A percentile compares a stretch with the other conserved stretches of the same genome.
phyloP scores from a whole-genome alignment of 1,140 invertebrate genomes.

The Hypsibius dujardini region DNA sequence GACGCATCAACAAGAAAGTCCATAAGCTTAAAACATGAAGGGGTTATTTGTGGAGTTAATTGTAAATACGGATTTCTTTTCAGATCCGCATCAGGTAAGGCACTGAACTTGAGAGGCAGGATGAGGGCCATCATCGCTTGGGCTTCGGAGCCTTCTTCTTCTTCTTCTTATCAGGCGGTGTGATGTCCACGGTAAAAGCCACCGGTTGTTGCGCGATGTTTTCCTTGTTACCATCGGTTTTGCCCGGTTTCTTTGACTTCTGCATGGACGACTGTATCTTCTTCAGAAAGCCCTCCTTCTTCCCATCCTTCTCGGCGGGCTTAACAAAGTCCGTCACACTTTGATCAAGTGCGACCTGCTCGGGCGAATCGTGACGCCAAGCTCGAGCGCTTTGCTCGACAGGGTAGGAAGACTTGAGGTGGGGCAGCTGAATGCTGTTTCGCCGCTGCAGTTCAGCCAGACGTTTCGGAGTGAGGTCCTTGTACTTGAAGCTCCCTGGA shows the following conservation, averaged over 20 bases:
- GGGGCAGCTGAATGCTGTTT: neutral
- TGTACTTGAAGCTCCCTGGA: neutral
- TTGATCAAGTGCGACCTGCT: too few species aligned
- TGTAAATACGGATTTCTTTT: too few species aligned
- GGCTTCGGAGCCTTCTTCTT: too few species aligned
- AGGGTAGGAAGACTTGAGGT: slow-evolving; percentile 5
- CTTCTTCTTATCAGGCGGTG: neutral
- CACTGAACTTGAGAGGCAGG: too few species aligned
- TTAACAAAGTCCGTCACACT: neutral
- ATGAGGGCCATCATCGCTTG: too few species aligned
- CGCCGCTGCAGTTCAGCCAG: neutral
- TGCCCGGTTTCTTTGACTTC: neutral
- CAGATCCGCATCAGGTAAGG: too few species aligned
- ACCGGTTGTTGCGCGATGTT: neutral
- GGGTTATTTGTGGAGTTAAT: too few species aligned
- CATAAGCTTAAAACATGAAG: too few species aligned
- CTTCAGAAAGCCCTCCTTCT: neutral
- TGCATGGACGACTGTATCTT: neutral
- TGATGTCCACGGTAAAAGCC: slow-evolving; percentile 5
- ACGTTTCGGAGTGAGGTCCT: neutral
- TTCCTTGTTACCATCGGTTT: neutral
- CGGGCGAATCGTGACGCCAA: neutral
- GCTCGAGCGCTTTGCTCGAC: neutral
- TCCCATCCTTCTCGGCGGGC: neutral
- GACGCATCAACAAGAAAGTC: too few species aligned